These are phyloP conservation scores for Archilochus colubris DNA, from an alignment of 2,113 vertebrate genomes.

Conservation along the genomic window DNA sequence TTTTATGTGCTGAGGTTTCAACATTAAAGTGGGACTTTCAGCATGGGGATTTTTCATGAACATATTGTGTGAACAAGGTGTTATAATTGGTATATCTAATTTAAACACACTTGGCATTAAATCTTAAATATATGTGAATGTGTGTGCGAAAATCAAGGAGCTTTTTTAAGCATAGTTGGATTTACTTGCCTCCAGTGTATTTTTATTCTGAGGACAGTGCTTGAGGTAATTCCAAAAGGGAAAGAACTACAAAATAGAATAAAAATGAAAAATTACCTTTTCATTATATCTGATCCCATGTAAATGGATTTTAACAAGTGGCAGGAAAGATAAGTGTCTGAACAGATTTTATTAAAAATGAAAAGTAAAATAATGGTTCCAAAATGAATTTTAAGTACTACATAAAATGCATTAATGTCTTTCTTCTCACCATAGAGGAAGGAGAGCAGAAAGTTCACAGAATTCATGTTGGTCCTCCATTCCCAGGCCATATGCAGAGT, in stretches of 20 bases:
- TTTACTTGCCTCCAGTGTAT: constrained; percentile 28
- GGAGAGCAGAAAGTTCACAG: background rate
- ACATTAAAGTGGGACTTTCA: constrained; percentile 15
- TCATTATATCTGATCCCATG: constrained; percentile 39
- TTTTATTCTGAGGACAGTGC: constrained; percentile 28
- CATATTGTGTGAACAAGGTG: constrained; percentile 49
- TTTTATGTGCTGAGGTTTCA: background rate
- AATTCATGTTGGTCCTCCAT: background rate
- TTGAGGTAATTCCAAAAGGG: constrained; percentile 26
- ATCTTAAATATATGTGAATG: background rate
- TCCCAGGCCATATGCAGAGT: background rate
- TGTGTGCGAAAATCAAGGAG: constrained; percentile 10
- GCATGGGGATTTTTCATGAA: constrained; percentile 19
- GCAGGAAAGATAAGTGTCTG: background rate
- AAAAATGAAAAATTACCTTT: constrained; percentile 26
- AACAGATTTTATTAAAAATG: constrained; percentile 37
- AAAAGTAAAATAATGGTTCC: constrained; percentile 3
- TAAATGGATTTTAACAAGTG: constrained; percentile 43
- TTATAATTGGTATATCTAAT: constrained; percentile 43
- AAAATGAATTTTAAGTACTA: background rate
- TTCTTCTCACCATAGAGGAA: background rate
- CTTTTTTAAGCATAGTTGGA: constrained; percentile 23
- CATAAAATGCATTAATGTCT: background rate
- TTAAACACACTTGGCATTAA: constrained; percentile 26
- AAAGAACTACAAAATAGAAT: constrained; percentile 24